Conservation (phyloP, 1,140 invertebrate species). For the Drosophila malerkotliana region DNA sequence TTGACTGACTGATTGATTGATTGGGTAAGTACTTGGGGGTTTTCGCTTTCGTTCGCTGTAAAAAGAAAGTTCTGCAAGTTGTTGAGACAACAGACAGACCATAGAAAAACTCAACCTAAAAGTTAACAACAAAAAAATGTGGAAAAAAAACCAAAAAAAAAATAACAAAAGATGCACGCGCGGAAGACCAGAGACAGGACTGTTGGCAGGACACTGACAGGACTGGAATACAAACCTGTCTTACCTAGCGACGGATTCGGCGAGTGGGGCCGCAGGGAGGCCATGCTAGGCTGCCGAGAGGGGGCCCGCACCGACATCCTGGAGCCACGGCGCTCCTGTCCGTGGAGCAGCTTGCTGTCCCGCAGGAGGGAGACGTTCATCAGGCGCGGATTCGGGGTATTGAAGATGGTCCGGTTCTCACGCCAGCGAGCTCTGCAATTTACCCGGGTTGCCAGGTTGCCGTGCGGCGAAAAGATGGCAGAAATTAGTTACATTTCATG, state of each 20-base stretch:
- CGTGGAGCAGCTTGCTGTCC: conserved; percentile 91
- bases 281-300: conserved; percentile 92
- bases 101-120: conserved; percentile 28
- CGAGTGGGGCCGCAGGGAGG: conserved; percentile 91
- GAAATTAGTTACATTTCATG: conserved; percentile 32
- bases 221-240: conserved; percentile 84
- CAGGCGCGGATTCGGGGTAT: conserved; percentile 95
- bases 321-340: conserved; percentile 90
- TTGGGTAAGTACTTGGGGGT: conserved; percentile 34
- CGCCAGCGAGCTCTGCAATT: conserved; percentile 92
- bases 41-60: conserved; percentile 42
- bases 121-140: conserved; percentile 1
- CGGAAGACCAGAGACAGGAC: conserved; percentile 19
- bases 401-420: conserved; percentile 96
- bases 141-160: conserved; percentile 32
- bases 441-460: not conserved
- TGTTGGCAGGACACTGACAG: conserved; percentile 14
- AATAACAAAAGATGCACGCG: conserved; percentile 35
- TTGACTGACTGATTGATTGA: conserved; percentile 51
- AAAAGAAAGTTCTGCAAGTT: conserved; percentile 58
- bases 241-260: conserved; percentile 91
- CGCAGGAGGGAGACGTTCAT: conserved; percentile 94
- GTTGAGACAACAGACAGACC: conserved; percentile 37
- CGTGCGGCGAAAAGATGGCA: not conserved
- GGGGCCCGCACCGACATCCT: conserved; percentile 90